These are phyloP conservation scores for Ips typographus DNA, from an alignment of 1,140 invertebrate genomes.

Conservation along the genomic window DNA sequence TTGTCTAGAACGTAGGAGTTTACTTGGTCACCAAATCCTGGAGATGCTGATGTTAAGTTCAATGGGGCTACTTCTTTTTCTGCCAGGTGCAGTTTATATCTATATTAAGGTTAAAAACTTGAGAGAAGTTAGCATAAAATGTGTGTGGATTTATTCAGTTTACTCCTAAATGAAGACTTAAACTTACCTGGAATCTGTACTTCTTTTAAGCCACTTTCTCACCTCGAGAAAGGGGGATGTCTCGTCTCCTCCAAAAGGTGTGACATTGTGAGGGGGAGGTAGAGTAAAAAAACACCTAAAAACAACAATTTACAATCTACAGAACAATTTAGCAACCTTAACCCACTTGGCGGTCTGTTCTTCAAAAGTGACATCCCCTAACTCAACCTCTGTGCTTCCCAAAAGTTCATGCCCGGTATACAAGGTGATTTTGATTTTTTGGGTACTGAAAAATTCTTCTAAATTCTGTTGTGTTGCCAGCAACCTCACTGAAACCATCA, in stretches of 20 bases:
- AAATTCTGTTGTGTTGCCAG: constrained; percentile 39
- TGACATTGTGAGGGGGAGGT: constrained; percentile 37
- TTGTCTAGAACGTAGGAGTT: constrained; percentile 16
- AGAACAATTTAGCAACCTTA: too few relatives aligned
- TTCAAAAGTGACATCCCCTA: constrained; percentile 33
- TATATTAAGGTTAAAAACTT: too few relatives aligned
- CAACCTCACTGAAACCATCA: constrained; percentile 39
- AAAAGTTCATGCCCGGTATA: constrained; percentile 41
- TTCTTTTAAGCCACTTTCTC: constrained; percentile 28
- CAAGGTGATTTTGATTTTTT: constrained; percentile 42
- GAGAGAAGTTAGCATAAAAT: too few relatives aligned
- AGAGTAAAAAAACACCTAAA: constrained; percentile 38
- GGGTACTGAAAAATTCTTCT: constrained; percentile 41
- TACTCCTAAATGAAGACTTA: too few relatives aligned
- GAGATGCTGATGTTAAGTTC: not conserved
- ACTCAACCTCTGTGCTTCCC: constrained; percentile 39
- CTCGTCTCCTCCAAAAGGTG: constrained; percentile 34
- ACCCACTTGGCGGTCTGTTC: constrained; percentile 6
- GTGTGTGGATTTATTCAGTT: too few relatives aligned
- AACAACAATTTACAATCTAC: too few relatives aligned
- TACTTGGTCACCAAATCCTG: constrained; percentile 17
- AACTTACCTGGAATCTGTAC: constrained; percentile 9
- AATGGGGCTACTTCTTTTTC: not conserved
- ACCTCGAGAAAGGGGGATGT: constrained; percentile 32
- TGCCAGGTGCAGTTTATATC: constrained; percentile 1